Conservation (phyloP, 2,888 invertebrate genomes). For the Eupithecia subfuscata region DNA sequence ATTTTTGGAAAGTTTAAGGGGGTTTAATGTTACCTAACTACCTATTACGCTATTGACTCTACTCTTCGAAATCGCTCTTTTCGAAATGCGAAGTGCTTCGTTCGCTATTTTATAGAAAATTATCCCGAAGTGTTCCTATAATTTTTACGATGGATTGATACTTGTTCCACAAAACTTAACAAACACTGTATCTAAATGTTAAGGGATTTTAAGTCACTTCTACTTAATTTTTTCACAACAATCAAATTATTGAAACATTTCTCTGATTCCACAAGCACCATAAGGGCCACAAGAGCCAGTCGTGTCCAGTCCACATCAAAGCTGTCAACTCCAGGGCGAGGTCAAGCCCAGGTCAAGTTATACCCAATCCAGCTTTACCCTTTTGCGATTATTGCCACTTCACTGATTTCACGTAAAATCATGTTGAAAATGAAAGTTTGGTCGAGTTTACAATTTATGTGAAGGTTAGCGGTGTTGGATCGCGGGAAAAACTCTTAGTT, state of each 20-base stretch:
- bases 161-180: too few species aligned
- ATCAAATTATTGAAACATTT: background rate
- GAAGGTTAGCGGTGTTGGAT: background rate
- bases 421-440: background rate
- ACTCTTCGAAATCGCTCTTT: too few species aligned
- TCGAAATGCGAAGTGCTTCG: too few species aligned
- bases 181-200: too few species aligned
- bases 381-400: conserved; percentile 36
- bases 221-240: too few species aligned
- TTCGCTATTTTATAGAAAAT: too few species aligned
- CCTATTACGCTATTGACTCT: too few species aligned
- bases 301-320: conserved; percentile 4
- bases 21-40: too few species aligned
- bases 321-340: conserved; percentile 5
- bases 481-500: background rate
- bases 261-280: background rate
- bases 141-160: too few species aligned
- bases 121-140: too few species aligned
- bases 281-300: background rate
- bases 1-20: too few species aligned
- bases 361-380: conserved; percentile 21
- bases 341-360: conserved; percentile 13
- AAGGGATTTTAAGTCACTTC: too few species aligned
- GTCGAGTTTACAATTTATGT: background rate
- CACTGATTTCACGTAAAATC: conserved; percentile 9